These are phyloP conservation scores for Arge pagana DNA, from an alignment of 2,888 invertebrate species.

Conservation along the genomic window DNA sequence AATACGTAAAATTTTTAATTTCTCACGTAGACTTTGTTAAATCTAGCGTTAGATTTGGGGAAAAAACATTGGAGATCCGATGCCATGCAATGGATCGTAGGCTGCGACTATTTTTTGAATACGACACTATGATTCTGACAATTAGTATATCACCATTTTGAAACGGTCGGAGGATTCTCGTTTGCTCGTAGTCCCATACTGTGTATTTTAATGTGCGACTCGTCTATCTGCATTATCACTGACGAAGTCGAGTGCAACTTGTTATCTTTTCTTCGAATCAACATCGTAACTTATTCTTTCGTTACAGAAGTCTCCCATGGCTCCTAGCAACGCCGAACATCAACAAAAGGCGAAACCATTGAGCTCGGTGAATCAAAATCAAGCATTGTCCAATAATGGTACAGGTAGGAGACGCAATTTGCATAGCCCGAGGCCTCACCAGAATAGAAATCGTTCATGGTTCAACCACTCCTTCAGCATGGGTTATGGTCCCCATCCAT, in stretches of 20 bases:
- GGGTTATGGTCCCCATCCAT: slow-evolving; percentile 52
- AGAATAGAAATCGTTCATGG: slow-evolving; percentile 53
- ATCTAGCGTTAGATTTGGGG: too few species aligned
- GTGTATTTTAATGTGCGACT: neutral
- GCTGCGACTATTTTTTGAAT: too few species aligned
- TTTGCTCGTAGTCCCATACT: neutral
- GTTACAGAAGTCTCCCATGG: slow-evolving; percentile 31
- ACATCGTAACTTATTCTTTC: too few species aligned
- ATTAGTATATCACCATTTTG: too few species aligned
- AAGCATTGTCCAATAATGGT: slow-evolving; percentile 42
- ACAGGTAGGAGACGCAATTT: slow-evolving; percentile 50
- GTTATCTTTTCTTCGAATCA: slow-evolving; percentile 22
- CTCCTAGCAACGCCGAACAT: slow-evolving; percentile 35
- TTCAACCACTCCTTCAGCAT: slow-evolving; percentile 51
- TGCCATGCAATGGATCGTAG: too few species aligned
- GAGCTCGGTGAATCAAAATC: slow-evolving; percentile 44
- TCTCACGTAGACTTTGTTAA: too few species aligned
- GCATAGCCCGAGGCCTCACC: slow-evolving; percentile 50
- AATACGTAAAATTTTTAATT: too few species aligned
- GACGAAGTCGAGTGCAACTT: neutral
- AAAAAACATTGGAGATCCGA: too few species aligned
- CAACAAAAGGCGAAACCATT: slow-evolving; percentile 48
- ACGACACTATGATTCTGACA: too few species aligned
- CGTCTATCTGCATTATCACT: neutral
- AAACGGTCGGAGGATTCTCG: too few species aligned